Base-by-base conservation (phyloP, 1,140 invertebrate species). In the Elymnias hypermnestra region DNA sequence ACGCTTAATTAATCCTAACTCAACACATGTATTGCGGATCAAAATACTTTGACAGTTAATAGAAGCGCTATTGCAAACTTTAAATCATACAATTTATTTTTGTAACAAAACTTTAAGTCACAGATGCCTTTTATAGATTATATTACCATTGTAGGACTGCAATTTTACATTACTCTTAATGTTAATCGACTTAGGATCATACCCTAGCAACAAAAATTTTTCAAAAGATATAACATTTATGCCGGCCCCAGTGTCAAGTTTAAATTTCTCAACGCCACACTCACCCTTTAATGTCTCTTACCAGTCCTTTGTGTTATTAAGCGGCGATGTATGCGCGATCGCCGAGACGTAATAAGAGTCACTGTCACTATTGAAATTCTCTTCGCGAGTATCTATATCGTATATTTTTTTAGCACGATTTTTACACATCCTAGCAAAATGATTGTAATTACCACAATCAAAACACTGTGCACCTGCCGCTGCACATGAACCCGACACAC, bases 171-270 rank as follows among this genome's bases (percentile, higher is more conserved):
- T 29, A 38, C 25, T 44, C n/a, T n/a, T n/a, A n/a, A n/a, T n/a
- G n/a, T n/a, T n/a, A n/a, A n/a, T n/a, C n/a, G n/a, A n/a, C n/a
- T n/a, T n/a, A n/a, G n/a, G n/a, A n/a, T n/a, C n/a, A n/a, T n/a
- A n/a, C 8, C 50, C 49, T 46, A 58, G 26, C 6, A 9, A 2
- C 10, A 53, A 29, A 41, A 49, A 58, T 14, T 17, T 6, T 9
- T 31, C 9, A 18, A 31, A 49, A 8, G 49, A 58, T 5, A 53
- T 8, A 5, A 58, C 46, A 46, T 53, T 53, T 9, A 53, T 41
- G 15, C 49, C 49, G 6, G 54, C 48, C 3, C 54, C 54, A 2
- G 48, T 39, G 12, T 57, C 54, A 10, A 57, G 35, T 17, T 53
- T 57, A 42, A 57, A 53, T 5, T 36, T n/a, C n/a, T n/a, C n/a